Percentiles rank a stretch among this genome's conserved stretches.
Evolutionary conservation across 2,797 vertebrate species (phyloP).

Genomic region (Takifugu rubripes): DNA sequence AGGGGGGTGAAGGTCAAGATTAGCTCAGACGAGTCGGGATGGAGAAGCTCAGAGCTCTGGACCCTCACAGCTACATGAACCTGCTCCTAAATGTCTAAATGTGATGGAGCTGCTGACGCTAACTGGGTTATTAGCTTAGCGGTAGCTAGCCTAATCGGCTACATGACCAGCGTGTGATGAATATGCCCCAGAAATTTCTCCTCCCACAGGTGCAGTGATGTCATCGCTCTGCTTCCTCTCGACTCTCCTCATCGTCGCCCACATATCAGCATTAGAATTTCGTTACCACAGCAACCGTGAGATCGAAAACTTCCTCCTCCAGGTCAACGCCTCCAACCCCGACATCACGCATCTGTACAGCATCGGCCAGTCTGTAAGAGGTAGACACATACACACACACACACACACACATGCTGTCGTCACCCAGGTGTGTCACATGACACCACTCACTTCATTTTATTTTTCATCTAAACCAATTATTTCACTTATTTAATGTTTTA

Average conservation of each 20-base stretch:
- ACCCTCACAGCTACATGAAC: too few species aligned
- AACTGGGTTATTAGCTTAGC: too few species aligned
- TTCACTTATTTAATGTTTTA: conserved; percentile 16
- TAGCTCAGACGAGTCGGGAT: too few species aligned
- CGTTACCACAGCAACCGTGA: conserved; percentile 58
- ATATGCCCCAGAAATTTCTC: not conserved
- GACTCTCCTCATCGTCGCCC: conserved; percentile 12
- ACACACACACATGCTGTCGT: not conserved
- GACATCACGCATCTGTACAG: conserved; percentile 67
- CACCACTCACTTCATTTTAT: too few species aligned
- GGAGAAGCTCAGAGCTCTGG: too few species aligned
- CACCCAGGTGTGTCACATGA: not conserved
- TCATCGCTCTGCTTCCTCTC: conserved; percentile 26
- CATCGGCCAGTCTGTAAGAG: conserved; percentile 58
- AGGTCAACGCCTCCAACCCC: conserved; percentile 34
- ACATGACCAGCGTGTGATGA: too few species aligned
- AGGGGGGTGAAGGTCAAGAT: too few species aligned
- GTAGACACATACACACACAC: not conserved
- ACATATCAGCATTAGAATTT: conserved; percentile 40
- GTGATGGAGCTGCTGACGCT: too few species aligned
- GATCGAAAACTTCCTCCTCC: conserved; percentile 47
- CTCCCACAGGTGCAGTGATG: conserved; percentile 48
- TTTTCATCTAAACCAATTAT: too few species aligned
- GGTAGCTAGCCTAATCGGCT: too few species aligned
- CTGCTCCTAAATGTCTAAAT: too few species aligned